Evolutionary conservation across 2,888 invertebrate genomes (phyloP).

Genomic region (Amiota minor): DNA sequence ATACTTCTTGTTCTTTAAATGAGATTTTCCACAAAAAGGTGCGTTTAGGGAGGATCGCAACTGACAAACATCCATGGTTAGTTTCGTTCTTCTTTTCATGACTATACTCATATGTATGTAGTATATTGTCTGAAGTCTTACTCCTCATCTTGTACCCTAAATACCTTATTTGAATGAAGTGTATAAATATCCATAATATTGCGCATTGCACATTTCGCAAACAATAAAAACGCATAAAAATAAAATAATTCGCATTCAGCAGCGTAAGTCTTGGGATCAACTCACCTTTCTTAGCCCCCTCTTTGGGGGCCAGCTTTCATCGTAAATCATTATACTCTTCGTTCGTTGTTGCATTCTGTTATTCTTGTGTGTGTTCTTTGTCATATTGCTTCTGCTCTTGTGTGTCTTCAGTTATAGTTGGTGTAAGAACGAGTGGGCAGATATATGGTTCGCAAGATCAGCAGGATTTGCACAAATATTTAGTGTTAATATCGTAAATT

Average conservation of each 20-base stretch:
- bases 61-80: too few species aligned
- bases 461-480: slow-evolving; percentile 61
- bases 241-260: slow-evolving; percentile 53
- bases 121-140: too few species aligned
- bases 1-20: too few species aligned
- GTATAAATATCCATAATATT: slow-evolving; percentile 52
- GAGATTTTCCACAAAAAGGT: too few species aligned
- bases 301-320: neutral
- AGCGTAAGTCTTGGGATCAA: neutral
- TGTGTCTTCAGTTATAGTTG: slow-evolving; percentile 14
- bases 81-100: too few species aligned
- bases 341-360: neutral
- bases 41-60: too few species aligned
- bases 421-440: slow-evolving; percentile 8
- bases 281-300: neutral
- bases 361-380: neutral
- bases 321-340: slow-evolving; percentile 18
- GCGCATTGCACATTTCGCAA: slow-evolving; percentile 44
- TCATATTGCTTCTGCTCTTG: slow-evolving; percentile 7
- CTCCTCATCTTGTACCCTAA: too few species aligned
- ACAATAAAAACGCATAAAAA: slow-evolving; percentile 63
- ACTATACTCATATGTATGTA: too few species aligned
- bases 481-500: slow-evolving; percentile 70
- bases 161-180: slow-evolving; percentile 39
- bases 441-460: slow-evolving; percentile 1